phyloP scores from a whole-genome alignment of 2,888 invertebrate species.

The Lagria hirta region DNA sequence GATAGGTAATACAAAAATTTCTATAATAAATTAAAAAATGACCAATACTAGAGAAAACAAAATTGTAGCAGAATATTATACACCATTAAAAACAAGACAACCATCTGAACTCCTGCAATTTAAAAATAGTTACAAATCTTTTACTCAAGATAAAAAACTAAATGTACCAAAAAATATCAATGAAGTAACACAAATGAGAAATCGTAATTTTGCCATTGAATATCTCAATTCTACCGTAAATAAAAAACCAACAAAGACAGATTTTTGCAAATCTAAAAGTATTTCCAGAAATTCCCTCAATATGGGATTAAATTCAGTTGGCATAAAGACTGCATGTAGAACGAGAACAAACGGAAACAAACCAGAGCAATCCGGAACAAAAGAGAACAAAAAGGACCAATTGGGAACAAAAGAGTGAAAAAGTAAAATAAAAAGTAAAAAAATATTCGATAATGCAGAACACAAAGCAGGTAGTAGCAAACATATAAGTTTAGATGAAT shows the following conservation, averaged over 20 bases:
- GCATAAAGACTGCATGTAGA: slow-evolving; percentile 1
- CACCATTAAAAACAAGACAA: slow-evolving; percentile 7
- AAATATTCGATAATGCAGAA: slow-evolving; percentile 4
- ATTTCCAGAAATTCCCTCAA: slow-evolving; percentile 2
- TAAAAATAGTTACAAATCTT: slow-evolving; percentile 6
- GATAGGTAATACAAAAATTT: slow-evolving; percentile 3
- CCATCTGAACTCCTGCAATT: slow-evolving; percentile 6
- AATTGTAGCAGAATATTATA: slow-evolving; percentile 5
- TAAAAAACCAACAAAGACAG: slow-evolving; percentile 3
- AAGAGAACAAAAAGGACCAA: slow-evolving; percentile 7
- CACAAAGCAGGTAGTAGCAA: slow-evolving; percentile 14
- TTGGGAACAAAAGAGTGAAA: slow-evolving; percentile 13
- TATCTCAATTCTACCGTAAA: slow-evolving; percentile 2
- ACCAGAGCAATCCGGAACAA: slow-evolving; percentile 9
- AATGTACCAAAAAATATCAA: slow-evolving; percentile 3
- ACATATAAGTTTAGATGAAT: slow-evolving; percentile 19
- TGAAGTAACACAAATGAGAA: slow-evolving; percentile 4
- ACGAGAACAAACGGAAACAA: slow-evolving; percentile 1
- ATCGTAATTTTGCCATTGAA: slow-evolving; percentile 4
- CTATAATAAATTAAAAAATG: slow-evolving; percentile 7
- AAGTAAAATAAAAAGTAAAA: slow-evolving; percentile 15
- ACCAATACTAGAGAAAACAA: slow-evolving; percentile 7
- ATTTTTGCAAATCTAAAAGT: slow-evolving; percentile 4
- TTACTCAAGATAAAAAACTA: slow-evolving; percentile 2
- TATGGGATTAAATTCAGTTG: slow-evolving; percentile 2